These are phyloP conservation scores for Nesogale talazaci DNA, from an alignment of 2,113 vertebrate genomes.

Conservation along the genomic window DNA sequence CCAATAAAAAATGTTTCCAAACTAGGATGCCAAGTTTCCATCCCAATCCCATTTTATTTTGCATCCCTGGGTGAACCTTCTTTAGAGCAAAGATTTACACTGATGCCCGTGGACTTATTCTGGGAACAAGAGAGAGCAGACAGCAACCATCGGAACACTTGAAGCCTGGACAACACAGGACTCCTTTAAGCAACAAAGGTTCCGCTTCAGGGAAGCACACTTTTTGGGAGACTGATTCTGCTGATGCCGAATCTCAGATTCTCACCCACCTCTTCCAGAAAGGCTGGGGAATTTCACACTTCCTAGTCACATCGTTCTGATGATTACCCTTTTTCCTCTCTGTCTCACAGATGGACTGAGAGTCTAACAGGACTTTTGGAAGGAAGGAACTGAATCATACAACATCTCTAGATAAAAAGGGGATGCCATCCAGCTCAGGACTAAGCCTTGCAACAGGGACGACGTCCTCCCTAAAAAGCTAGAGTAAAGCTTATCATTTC, in stretches of 20 bases:
- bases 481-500: neutral
- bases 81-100: constrained; percentile 67
- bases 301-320: constrained; percentile 13
- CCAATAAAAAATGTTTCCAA: constrained; percentile 84
- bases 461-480: neutral
- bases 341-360: constrained; percentile 12
- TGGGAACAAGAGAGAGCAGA: neutral
- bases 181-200: neutral
- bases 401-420: neutral
- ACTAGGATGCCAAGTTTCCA: constrained; percentile 83
- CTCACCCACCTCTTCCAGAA: constrained; percentile 36
- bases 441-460: no score
- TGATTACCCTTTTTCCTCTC: neutral
- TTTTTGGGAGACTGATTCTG: neutral
- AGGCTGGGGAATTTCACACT: constrained; percentile 10
- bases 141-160: neutral
- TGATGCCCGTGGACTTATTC: constrained; percentile 17
- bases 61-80: constrained; percentile 78
- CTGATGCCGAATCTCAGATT: constrained; percentile 49
- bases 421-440: neutral
- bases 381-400: neutral
- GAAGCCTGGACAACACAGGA: neutral
- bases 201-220: neutral
- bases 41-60: constrained; percentile 77
- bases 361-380: constrained; percentile 7